These are phyloP conservation scores for Xanthorhoe designata DNA, from an alignment of 2,888 invertebrate species.

Conservation along the genomic window DNA sequence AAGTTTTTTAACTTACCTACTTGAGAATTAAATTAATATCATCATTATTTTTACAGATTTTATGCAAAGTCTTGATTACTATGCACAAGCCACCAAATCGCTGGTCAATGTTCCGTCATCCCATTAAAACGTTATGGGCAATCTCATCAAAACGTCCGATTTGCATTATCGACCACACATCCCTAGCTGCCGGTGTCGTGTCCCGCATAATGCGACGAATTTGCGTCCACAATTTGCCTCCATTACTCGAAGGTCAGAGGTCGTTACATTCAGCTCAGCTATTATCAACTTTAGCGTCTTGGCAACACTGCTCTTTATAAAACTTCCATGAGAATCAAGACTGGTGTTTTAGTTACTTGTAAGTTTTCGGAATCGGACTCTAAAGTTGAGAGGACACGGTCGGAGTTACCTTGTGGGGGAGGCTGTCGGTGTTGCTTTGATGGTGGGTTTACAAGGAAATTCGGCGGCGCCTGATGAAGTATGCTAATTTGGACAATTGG, in stretches of 20 bases:
- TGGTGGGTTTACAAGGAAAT: conserved; percentile 65
- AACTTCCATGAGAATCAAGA: conserved; percentile 31
- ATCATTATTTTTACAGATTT: conserved; percentile 3
- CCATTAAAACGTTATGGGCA: conserved; percentile 25
- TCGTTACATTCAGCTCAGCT: conserved; percentile 50
- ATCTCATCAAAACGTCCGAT: conserved; percentile 29
- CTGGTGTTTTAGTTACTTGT: conserved; percentile 30
- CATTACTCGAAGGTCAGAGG: conserved; percentile 72
- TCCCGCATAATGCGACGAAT: conserved; percentile 65
- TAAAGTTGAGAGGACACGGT: conserved; percentile 44
- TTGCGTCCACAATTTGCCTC: conserved; percentile 73
- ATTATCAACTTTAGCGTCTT: conserved; percentile 44
- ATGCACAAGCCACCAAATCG: conserved; percentile 15
- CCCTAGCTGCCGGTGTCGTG: conserved; percentile 37
- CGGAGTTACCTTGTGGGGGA: conserved; percentile 41
- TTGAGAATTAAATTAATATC: not conserved
- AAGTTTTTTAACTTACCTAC: not conserved
- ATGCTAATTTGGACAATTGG: conserved; percentile 80
- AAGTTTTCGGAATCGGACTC: conserved; percentile 39
- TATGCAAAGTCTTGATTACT: conserved; percentile 7
- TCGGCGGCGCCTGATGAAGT: conserved; percentile 73
- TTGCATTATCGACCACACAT: conserved; percentile 39
- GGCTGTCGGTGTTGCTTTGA: conserved; percentile 65
- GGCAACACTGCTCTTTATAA: conserved; percentile 42
- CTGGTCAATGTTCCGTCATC: conserved; percentile 9